Base-by-base conservation (phyloP, 2,113 vertebrate species). In the Paracanthobrama guichenoti region DNA sequence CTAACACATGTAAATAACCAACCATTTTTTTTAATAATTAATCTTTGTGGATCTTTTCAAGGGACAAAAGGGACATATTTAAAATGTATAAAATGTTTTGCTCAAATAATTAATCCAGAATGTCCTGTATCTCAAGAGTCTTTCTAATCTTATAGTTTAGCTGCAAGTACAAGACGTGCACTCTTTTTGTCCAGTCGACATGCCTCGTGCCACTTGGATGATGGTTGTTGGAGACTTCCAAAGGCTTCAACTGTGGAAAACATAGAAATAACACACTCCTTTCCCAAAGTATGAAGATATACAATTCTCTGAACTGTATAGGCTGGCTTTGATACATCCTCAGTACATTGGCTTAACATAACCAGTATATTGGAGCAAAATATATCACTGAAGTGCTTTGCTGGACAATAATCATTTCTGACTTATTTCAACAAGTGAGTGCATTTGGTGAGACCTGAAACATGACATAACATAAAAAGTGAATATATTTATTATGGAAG, bases 71-170 rank as follows among this genome's bases (percentile, higher is more conserved):
- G 92, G 92, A 92, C 92, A 93, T 90, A 90, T 86, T 93, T 94
- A 93, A 95, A 95, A 94, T 92, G 92, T 95, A 95, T 94, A 95
- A 96, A 95, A 95, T 91, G 92, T 94, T 93, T 88, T 93, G 91
- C 91, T 94, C 93, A 94, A 94, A 95, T 94, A 93, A 92, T 93
- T 86, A 91, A 93, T 91, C 92, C 92, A 75, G 92, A 90, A 86
- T 86, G 90, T 93, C 90, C 91, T 91, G 90, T 90, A 91, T 67
- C 89, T 84, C 90, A 92, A 87, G 26, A 86, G 90, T 90, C 89
- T 89, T 91, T 92, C 90, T 85, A 90, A 91, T 91, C 89, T 86
- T 89, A 86, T 89, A 89, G 84, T 90, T 91, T 86, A 89, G 89
- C 89, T 88, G 89, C 87, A 75, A 57, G 74, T 78, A 91, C 85